Evolutionary conservation across 2,113 vertebrate genomes (phyloP).

Genomic region (Tylochromis polylepis): DNA sequence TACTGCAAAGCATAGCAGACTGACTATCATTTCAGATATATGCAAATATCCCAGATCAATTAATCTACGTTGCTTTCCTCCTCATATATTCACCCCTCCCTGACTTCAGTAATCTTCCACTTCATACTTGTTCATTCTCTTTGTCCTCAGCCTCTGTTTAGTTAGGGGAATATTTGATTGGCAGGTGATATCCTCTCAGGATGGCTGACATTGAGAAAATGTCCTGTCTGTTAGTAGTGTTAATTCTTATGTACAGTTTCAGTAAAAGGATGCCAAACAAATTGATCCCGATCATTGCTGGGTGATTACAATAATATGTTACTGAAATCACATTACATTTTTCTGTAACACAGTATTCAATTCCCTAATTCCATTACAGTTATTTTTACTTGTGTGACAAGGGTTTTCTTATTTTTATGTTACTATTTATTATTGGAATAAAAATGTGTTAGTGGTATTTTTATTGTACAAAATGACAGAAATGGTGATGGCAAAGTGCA

Average conservation of each 20-base stretch:
- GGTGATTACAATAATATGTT: not conserved
- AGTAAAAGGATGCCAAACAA: no score
- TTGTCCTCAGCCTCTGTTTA: constrained; percentile 14
- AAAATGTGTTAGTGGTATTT: not conserved
- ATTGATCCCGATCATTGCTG: no score
- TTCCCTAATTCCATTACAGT: not conserved
- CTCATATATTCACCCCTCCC: constrained; percentile 11
- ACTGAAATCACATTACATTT: not conserved
- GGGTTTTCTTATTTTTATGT: not conserved
- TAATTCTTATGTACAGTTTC: not conserved
- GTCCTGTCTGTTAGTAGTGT: not conserved
- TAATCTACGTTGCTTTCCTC: not conserved
- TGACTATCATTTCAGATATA: constrained; percentile 22
- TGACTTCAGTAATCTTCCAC: constrained; percentile 9
- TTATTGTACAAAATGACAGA: not conserved
- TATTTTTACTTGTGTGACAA: not conserved
- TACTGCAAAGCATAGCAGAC: constrained; percentile 6
- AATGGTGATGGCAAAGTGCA: not conserved
- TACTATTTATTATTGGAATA: not conserved
- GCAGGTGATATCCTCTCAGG: constrained; percentile 20
- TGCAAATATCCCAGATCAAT: constrained; percentile 22
- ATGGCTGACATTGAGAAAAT: constrained; percentile 25
- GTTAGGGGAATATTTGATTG: constrained; percentile 42
- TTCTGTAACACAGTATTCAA: not conserved
- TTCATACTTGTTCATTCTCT: not conserved